Evolutionary conservation across 1,140 invertebrate genomes (phyloP).

Genomic region (Philotrypesis tridentata): DNA sequence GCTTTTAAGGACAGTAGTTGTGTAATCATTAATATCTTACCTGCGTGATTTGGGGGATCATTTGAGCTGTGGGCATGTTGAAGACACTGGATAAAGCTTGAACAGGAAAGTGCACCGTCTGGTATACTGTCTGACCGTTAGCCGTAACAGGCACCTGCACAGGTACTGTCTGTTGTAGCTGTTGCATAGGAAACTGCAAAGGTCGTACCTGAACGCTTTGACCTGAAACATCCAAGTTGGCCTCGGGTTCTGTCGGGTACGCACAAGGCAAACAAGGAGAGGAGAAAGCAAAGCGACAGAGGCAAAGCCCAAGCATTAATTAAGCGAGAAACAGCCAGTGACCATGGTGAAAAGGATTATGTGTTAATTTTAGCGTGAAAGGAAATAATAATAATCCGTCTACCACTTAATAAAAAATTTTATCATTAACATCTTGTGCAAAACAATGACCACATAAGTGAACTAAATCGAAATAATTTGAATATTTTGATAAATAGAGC

Average conservation of each 20-base stretch:
- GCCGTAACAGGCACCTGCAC: conserved; percentile 94
- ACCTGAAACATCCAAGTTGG: conserved; percentile 70
- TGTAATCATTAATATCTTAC: conserved; percentile 58
- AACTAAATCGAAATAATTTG: background rate
- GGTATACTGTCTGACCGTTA: conserved; percentile 92
- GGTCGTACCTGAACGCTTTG: conserved; percentile 85
- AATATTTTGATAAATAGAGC: background rate
- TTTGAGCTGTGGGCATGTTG: conserved; percentile 78
- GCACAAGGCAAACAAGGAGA: conserved; percentile 45
- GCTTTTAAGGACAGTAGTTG: background rate
- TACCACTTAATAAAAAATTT: background rate
- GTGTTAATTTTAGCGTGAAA: background rate
- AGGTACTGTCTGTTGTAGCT: conserved; percentile 84
- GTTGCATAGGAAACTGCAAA: conserved; percentile 86
- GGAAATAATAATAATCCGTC: background rate
- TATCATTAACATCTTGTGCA: background rate
- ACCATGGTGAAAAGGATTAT: background rate
- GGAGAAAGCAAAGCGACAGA: conserved; percentile 38
- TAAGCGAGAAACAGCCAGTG: conserved; percentile 17
- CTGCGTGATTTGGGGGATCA: conserved; percentile 84
- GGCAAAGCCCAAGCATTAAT: conserved; percentile 36
- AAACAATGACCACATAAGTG: background rate
- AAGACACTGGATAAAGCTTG: conserved; percentile 79
- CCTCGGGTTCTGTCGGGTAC: conserved; percentile 59
- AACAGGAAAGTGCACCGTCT: conserved; percentile 93